A percentile compares a stretch with the other conserved stretches of the same genome.
These are phyloP conservation scores for Dermatemys mawii DNA, from an alignment of 2,113 vertebrate species.

Conservation along the genomic window DNA sequence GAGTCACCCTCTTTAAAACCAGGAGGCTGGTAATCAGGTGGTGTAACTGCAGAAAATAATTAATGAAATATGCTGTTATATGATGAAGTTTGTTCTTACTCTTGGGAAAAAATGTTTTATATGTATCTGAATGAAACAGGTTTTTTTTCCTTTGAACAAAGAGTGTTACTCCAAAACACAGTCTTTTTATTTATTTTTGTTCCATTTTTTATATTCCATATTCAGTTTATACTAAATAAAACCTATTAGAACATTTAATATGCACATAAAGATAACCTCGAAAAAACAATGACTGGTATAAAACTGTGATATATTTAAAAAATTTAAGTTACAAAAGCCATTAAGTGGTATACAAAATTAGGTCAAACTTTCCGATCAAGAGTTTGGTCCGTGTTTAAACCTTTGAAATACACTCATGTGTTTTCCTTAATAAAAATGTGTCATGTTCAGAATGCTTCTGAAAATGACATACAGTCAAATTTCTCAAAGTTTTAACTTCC, in stretches of 20 bases:
- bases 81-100: fast-evolving
- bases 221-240: neutral
- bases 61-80: neutral
- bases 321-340: neutral
- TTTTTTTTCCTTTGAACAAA: neutral
- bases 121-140: neutral
- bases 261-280: fast-evolving
- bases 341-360: neutral
- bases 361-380: neutral
- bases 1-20: constrained; percentile 89
- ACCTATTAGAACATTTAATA: neutral
- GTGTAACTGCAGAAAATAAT: constrained; percentile 84
- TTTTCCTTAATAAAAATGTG: neutral
- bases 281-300: neutral
- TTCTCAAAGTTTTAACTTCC: neutral
- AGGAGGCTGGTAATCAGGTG: constrained; percentile 92
- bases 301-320: neutral
- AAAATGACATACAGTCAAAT: neutral
- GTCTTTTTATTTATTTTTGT: too few relatives aligned
- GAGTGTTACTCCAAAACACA: neutral
- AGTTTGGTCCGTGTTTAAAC: neutral
- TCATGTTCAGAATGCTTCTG: neutral
- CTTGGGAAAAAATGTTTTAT: neutral
- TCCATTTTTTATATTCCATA: neutral
- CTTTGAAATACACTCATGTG: neutral